These are phyloP conservation scores for Gila robusta DNA, from an alignment of 2,797 vertebrate genomes.

Conservation along the genomic window DNA sequence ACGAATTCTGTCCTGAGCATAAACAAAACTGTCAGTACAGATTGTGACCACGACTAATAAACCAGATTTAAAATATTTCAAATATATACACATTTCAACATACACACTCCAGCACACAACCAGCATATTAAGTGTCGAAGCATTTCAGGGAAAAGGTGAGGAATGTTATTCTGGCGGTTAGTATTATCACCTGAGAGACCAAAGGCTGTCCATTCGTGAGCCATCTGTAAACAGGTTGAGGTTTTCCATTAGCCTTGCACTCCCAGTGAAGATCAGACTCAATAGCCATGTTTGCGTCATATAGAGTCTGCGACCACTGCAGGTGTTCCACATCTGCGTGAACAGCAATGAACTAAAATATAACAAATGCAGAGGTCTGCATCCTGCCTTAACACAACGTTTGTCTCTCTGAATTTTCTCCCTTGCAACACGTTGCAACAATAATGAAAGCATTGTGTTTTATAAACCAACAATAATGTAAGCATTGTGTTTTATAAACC, in stretches of 20 bases:
- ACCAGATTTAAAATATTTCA: background rate
- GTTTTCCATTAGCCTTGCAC: constrained; percentile 85
- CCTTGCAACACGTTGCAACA: constrained; percentile 20
- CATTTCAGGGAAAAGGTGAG: background rate
- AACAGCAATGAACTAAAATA: constrained; percentile 11
- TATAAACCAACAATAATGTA: constrained; percentile 41
- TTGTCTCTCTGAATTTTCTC: background rate
- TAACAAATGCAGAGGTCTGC: constrained; percentile 7
- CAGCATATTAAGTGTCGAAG: background rate
- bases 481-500: constrained; percentile 44
- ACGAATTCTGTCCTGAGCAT: constrained; percentile 72
- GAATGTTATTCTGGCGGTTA: background rate
- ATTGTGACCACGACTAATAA: background rate
- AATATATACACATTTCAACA: background rate
- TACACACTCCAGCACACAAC: background rate
- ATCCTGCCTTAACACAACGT: constrained; percentile 5
- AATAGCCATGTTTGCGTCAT: constrained; percentile 84
- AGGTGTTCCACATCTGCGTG: constrained; percentile 81
- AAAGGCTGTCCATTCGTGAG: constrained; percentile 85
- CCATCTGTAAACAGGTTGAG: constrained; percentile 84
- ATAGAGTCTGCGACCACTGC: constrained; percentile 86
- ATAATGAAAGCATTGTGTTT: constrained; percentile 40
- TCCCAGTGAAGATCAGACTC: constrained; percentile 88
- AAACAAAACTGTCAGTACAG: constrained; percentile 41
- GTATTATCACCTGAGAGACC: constrained; percentile 76